Base-by-base conservation (phyloP, 2,888 invertebrate genomes). In the Andrena praecox region DNA sequence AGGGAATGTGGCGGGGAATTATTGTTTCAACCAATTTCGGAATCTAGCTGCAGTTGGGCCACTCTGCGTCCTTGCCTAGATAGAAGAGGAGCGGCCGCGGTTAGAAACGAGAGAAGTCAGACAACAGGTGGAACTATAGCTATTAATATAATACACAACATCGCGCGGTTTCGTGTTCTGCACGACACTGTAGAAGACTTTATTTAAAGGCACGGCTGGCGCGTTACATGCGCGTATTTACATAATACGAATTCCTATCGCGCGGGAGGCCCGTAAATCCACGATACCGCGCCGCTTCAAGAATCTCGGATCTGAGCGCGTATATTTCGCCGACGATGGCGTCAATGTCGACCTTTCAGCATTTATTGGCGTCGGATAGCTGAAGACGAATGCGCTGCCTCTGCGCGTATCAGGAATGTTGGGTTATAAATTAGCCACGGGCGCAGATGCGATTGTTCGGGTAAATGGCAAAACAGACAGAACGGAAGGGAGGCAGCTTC, bases 161-260 rank as follows among this genome's bases (percentile, higher is more conserved):
- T 59, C 71, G 66, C 42, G 70, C 31, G 48, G 59, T 62, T 71
- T 67, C 52, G 63, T 35, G 72, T 56, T 50, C 59, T 72, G 56
- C 42, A 52, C 67, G 80, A 82, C 75, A 78, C 76, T 78, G 76
- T 80, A 85, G 80, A 85, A 84, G 77, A 85, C 77, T 86, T 86
- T 83, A 86, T 86, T 86, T 85, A 85, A 86, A 86, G 83, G 70
- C 78, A 77, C 82, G 71, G 72, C 80, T 60, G 80, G 70, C 59
- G 56, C 56, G 70, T 77, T 79, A 77, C 73, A 76, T 56, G 20
- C 63, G 64, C 50, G 74, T 85, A 85, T 85, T 85, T 85, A 85
- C 80, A 85, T 85, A 85, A 85, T 85, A 77, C 77, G 62, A 74
- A 85, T 71, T 80, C 80, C 80, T 54, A 80, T 80, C 72, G 69